Percentiles rank a stretch among this genome's conserved stretches.
Evolutionary conservation across 2,113 vertebrate genomes (phyloP).

Genomic region (Ornithorhynchus anatinus): DNA sequence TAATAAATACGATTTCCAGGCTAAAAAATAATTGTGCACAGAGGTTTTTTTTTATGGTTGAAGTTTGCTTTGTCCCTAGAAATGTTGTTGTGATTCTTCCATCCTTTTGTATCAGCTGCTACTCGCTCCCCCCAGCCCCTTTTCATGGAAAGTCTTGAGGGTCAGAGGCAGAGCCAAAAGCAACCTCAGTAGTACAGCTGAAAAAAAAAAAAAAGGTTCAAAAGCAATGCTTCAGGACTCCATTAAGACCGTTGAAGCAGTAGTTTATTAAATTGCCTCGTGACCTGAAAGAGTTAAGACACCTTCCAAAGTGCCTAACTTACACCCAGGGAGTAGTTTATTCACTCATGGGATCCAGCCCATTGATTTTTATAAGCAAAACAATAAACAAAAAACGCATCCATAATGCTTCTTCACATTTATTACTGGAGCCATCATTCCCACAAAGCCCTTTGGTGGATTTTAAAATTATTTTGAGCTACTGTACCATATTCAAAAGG

Average conservation of each 20-base stretch:
- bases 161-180: no score
- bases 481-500: not conserved
- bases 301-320: not conserved
- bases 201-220: no score
- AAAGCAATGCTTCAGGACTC: no score
- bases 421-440: conserved; percentile 28
- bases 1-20: no score
- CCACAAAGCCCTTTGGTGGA: conserved; percentile 23
- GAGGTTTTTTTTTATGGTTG: no score
- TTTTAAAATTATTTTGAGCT: conserved; percentile 9
- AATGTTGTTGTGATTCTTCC: no score
- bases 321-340: conserved; percentile 8
- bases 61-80: no score
- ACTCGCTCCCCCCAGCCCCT: no score
- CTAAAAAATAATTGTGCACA: no score
- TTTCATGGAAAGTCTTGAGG: no score
- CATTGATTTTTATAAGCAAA: conserved; percentile 64
- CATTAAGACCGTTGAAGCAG: not conserved
- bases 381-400: conserved; percentile 62
- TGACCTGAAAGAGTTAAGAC: conserved; percentile 2
- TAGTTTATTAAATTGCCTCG: not conserved
- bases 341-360: conserved; percentile 47
- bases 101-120: no score
- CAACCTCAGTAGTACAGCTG: no score
- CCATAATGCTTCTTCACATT: conserved; percentile 51